These are phyloP conservation scores for Troides helena DNA, from an alignment of 2,888 invertebrate genomes.

Conservation along the genomic window DNA sequence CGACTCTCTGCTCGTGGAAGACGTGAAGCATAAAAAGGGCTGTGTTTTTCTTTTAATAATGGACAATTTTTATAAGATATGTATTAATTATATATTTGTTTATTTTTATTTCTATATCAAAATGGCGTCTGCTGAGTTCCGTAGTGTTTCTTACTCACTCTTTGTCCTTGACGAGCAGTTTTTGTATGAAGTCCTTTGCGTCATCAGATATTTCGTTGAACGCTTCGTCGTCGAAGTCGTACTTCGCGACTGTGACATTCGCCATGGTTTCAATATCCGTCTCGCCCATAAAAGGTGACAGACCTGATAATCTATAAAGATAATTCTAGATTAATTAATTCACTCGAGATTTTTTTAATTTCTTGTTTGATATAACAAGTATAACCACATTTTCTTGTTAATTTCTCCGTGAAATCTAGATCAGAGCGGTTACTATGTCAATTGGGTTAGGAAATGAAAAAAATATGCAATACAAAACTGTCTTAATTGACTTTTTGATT, in stretches of 20 bases:
- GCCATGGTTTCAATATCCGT: conserved; percentile 98
- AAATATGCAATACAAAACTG: too few species aligned
- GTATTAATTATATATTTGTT: background rate
- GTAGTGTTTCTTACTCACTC: conserved; percentile 82
- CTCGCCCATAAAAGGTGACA: conserved; percentile 99
- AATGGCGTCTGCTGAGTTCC: conserved; percentile 21
- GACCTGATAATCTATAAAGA: conserved; percentile 89
- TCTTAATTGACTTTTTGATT: too few species aligned
- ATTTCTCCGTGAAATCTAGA: too few species aligned
- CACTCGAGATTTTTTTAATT: background rate
- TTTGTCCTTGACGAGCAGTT: conserved; percentile 94
- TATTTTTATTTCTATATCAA: conserved; percentile 3
- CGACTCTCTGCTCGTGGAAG: too few species aligned
- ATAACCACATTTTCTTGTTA: too few species aligned
- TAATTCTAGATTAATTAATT: background rate
- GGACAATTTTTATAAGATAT: background rate
- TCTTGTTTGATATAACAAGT: background rate
- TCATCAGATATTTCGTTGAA: conserved; percentile 96
- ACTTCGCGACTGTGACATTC: conserved; percentile 98
- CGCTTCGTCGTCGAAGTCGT: conserved; percentile 98
- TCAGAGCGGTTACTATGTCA: too few species aligned
- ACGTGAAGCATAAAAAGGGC: too few species aligned
- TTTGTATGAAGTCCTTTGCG: conserved; percentile 97
- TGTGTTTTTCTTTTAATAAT: background rate
- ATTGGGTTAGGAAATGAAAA: too few species aligned